Evolutionary conservation across 2,888 invertebrate species (phyloP), one percentile per base, ranked within the genome.

Genomic region (Drosophila mimica): DNA sequence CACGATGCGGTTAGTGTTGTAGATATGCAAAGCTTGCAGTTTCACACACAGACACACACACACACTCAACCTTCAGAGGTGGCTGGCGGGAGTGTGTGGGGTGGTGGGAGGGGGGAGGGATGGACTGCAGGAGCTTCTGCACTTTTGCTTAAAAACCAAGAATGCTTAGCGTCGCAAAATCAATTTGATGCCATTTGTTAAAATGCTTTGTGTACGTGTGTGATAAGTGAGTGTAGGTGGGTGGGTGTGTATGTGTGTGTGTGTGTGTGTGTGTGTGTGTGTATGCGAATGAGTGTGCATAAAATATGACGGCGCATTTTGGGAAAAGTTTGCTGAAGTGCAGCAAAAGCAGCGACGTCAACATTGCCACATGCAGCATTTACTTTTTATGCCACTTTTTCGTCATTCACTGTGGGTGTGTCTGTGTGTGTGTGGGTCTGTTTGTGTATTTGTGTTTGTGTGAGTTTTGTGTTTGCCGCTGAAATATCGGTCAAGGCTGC

Each of bases 161-260:
- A 85, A 84, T 76, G 87, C 81, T 86, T 76, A 75, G 78, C 76
- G 71, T 74, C 71, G 83, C 88, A 83, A 85, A 86, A 88, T 86
- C 86, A 88, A 86, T 86, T 86, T 86, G 82, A 82, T 82, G 85
- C 88, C 85, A 83, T 88, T 85, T 85, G 81, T 85, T 84, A 79
- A 81, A 85, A 81, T 72, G 79, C 83, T 82, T 84, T 74, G 63
- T 70, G 28, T 36, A 53, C 43, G 52, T 46, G 46, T 58, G 30
- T 31, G 51, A 15, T 25, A 15, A 48, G 43, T 46, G 28, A 5
- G 25, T 48, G 28, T 66, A 43, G 31, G 53, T 34, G 53, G 51
- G 63, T 52, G 33, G 56, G 11, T 36, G 25, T 25, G 51, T 28
- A 31, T 59, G 49, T 56, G 48, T 61, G 53, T 53, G 63, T 52